Percentiles rank a stretch among this genome's conserved stretches.
Conservation (phyloP, 2,888 invertebrate genomes). For the Theretra japonica region DNA sequence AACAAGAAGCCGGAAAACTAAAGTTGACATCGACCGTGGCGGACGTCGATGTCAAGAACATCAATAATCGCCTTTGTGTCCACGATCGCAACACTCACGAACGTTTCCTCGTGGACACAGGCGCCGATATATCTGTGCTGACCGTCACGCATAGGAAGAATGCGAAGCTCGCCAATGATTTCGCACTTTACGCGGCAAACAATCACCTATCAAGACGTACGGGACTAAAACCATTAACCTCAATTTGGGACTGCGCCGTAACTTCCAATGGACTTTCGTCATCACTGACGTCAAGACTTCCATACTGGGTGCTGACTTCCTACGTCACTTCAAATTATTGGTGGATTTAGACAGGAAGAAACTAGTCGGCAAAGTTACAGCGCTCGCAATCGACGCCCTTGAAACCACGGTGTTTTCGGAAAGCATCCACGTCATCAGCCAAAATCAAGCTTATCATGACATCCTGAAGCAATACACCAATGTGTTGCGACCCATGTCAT, state of each 20-base stretch:
- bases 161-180: neutral
- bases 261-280: conserved; percentile 39
- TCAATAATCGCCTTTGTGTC: conserved; percentile 34
- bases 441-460: conserved; percentile 1
- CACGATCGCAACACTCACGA: conserved; percentile 31
- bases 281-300: conserved; percentile 39
- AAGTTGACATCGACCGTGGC: neutral
- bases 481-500: neutral
- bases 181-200: conserved; percentile 37
- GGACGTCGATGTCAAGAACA: conserved; percentile 17
- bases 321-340: conserved; percentile 30
- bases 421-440: conserved; percentile 1
- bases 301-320: conserved; percentile 35
- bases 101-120: conserved; percentile 28
- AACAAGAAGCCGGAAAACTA: neutral
- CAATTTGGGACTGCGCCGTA: conserved; percentile 38
- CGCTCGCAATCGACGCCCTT: neutral
- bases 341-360: neutral
- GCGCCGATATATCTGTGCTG: neutral
- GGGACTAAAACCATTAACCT: conserved; percentile 31
- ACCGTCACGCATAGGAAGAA: neutral
- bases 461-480: conserved; percentile 8
- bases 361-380: neutral
- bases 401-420: neutral
- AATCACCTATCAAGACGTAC: conserved; percentile 36